phyloP scores from a whole-genome alignment of 2,113 vertebrate species.

The Platycercus adscitus region DNA sequence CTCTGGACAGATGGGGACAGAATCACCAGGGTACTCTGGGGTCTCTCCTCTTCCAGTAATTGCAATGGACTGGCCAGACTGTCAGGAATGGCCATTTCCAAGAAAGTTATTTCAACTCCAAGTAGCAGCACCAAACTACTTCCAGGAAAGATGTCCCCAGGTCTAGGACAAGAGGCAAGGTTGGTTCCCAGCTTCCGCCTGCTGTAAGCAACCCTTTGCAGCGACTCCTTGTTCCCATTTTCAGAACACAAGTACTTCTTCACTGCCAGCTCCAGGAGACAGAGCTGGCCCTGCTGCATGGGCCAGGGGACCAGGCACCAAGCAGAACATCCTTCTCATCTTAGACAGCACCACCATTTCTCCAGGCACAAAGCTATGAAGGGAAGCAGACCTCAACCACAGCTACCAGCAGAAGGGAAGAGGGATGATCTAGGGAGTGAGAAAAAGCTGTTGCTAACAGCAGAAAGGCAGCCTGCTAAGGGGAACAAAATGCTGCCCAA shows the following conservation, averaged over 20 bases:
- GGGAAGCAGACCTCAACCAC: not conserved
- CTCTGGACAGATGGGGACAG: not conserved
- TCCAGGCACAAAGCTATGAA: not conserved
- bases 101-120: not conserved
- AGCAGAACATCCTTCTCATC: not conserved
- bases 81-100: not conserved
- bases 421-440: rapidly evolving
- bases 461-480: not conserved
- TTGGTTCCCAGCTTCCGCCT: not conserved
- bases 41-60: not conserved
- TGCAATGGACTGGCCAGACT: rapidly evolving
- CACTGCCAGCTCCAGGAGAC: not conserved
- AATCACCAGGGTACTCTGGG: not conserved
- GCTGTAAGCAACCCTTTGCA: rapidly evolving
- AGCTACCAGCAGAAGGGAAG: not conserved
- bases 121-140: not conserved
- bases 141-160: not conserved
- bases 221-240: not conserved
- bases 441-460: not conserved
- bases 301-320: not conserved
- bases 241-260: not conserved
- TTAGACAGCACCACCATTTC: not conserved
- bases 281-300: rapidly evolving
- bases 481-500: rapidly evolving
- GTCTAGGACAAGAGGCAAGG: not conserved